phyloP scores from a whole-genome alignment of 2,113 vertebrate genomes.

The Sinocyclocheilus grahami region DNA sequence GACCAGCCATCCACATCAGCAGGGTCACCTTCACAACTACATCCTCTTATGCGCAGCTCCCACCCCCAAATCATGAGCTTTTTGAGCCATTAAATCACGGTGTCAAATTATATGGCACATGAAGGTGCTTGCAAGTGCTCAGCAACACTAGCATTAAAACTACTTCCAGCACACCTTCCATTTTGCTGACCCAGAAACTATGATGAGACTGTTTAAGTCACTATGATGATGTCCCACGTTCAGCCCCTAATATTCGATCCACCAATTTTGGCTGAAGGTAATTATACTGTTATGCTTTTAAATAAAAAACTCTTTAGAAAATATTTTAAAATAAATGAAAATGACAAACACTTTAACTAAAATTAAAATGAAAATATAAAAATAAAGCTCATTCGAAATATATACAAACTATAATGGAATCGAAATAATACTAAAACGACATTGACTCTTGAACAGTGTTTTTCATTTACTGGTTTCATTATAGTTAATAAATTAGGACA shows the following conservation, averaged over 20 bases:
- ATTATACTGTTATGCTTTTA: slow-evolving; percentile 38
- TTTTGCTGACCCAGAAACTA: neutral
- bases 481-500: neutral
- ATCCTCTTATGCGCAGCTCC: neutral
- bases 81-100: slow-evolving; percentile 44
- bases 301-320: neutral
- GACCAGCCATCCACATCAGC: slow-evolving; percentile 21
- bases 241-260: neutral
- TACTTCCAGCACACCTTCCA: slow-evolving; percentile 6
- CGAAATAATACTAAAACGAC: neutral
- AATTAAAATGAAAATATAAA: neutral
- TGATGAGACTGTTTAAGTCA: neutral
- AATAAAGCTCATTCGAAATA: neutral
- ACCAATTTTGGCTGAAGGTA: slow-evolving; percentile 16
- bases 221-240: neutral
- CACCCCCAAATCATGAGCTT: neutral
- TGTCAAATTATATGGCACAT: slow-evolving; percentile 35
- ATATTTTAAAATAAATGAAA: neutral
- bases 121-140: slow-evolving; percentile 47
- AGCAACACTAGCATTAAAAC: neutral
- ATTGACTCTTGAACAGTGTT: neutral
- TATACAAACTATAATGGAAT: neutral
- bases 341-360: neutral
- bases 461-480: neutral
- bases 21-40: slow-evolving; percentile 1